Evolutionary conservation across 2,797 vertebrate species (phyloP).

Genomic region (Florisuga fusca): DNA sequence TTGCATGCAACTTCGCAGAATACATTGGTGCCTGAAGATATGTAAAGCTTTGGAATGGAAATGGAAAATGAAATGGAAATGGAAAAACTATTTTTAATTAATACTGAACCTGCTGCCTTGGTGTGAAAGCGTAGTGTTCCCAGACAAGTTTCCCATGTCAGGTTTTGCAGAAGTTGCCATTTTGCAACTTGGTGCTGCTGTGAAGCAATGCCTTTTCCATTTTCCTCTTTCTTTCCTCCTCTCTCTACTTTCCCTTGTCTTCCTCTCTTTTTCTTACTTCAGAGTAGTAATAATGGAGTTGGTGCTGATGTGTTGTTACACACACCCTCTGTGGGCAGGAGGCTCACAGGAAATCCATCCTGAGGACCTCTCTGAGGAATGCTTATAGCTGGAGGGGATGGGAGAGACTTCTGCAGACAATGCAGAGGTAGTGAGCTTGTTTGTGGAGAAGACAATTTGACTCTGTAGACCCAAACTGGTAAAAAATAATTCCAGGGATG

Average conservation of each 20-base stretch:
- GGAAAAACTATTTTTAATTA: not conserved
- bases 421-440: not conserved
- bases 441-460: not conserved
- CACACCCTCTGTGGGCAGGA: not conserved
- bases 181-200: not conserved
- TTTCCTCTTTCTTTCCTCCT: not conserved
- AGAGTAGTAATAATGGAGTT: not conserved
- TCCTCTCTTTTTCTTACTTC: not conserved
- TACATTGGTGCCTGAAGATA: not conserved
- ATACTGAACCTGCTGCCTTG: not conserved
- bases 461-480: not conserved
- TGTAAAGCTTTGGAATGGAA: not conserved
- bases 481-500: not conserved
- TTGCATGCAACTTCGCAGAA: not conserved
- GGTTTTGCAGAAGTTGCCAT: not conserved
- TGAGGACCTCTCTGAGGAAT: not conserved
- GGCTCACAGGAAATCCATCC: not conserved
- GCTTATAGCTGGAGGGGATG: not conserved
- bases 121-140: not conserved
- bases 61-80: no score
- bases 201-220: not conserved
- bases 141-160: not conserved
- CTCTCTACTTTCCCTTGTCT: rapidly evolving
- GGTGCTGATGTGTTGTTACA: not conserved
- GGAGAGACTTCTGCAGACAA: not conserved